A percentile compares a stretch with the other conserved stretches of the same genome.
Evolutionary conservation across 2,113 vertebrate genomes (phyloP).

Genomic region (Microtus richardsoni): DNA sequence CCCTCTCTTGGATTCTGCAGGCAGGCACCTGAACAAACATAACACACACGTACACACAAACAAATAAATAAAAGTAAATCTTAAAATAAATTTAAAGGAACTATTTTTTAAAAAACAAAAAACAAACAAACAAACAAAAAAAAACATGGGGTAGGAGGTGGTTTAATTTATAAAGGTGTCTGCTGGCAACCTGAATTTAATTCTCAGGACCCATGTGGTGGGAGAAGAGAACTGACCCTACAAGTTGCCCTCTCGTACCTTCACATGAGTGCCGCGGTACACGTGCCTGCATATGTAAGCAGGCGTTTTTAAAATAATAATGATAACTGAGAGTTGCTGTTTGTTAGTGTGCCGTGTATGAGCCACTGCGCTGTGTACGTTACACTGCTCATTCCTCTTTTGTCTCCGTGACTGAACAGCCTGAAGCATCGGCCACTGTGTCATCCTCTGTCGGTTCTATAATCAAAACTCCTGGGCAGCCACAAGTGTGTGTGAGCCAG

Average conservation of each 20-base stretch:
- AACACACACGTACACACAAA: background rate
- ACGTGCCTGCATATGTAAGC: background rate
- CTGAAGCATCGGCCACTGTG: constrained; percentile 78
- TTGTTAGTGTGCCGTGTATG: background rate
- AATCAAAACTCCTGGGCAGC: constrained; percentile 84
- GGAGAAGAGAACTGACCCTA: background rate
- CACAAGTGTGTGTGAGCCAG: constrained; percentile 83
- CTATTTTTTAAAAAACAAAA: background rate
- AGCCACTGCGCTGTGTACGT: background rate
- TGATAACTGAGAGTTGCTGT: background rate
- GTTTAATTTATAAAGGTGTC: background rate
- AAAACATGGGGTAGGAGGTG: background rate
- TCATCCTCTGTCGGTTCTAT: constrained; percentile 78
- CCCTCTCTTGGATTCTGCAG: background rate
- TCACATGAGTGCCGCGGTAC: background rate
- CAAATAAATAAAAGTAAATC: background rate
- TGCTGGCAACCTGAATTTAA: background rate
- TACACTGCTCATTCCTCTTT: background rate
- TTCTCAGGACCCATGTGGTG: background rate
- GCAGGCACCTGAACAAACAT: background rate
- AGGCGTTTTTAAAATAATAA: background rate
- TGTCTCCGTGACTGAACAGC: constrained; percentile 68
- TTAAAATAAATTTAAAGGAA: background rate
- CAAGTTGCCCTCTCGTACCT: background rate
- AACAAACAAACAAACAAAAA: too few species aligned